These are phyloP conservation scores for Leucoraja ocellata DNA, from an alignment of 2,797 vertebrate species.

Conservation along the genomic window DNA sequence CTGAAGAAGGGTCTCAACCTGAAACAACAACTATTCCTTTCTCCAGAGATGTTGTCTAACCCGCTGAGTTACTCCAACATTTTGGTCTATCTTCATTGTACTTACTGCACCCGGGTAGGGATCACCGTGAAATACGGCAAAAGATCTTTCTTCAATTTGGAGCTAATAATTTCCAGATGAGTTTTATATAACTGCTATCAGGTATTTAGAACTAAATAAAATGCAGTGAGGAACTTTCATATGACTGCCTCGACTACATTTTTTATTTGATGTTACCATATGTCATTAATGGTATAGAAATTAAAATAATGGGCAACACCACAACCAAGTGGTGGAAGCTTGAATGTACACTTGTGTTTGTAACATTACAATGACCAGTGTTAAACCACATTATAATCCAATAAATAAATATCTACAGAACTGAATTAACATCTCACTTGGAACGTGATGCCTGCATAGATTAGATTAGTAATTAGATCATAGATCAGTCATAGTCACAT, in stretches of 20 bases:
- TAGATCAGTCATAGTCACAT: too few species aligned
- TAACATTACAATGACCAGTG: background rate
- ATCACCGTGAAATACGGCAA: background rate
- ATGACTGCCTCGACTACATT: background rate
- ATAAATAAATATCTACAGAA: background rate
- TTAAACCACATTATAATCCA: background rate
- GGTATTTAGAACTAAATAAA: background rate
- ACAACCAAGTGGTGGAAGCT: slow-evolving; percentile 4
- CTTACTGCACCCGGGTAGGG: too few species aligned
- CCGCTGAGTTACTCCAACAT: too few species aligned
- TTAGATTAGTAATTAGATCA: too few species aligned
- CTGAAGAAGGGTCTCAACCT: too few species aligned
- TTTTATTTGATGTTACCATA: background rate
- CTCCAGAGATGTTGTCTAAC: too few species aligned
- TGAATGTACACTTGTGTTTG: background rate
- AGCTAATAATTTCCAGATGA: background rate
- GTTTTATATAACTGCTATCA: background rate
- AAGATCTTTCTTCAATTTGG: background rate
- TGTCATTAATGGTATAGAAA: background rate
- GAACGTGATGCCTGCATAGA: too few species aligned
- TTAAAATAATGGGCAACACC: slow-evolving; percentile 22
- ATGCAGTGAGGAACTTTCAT: background rate
- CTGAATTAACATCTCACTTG: background rate
- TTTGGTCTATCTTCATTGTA: too few species aligned
- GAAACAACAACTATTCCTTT: too few species aligned